A percentile compares a stretch with the other conserved stretches of the same genome.
phyloP scores from a whole-genome alignment of 2,797 vertebrate species.

The Eutrigla gurnardus region DNA sequence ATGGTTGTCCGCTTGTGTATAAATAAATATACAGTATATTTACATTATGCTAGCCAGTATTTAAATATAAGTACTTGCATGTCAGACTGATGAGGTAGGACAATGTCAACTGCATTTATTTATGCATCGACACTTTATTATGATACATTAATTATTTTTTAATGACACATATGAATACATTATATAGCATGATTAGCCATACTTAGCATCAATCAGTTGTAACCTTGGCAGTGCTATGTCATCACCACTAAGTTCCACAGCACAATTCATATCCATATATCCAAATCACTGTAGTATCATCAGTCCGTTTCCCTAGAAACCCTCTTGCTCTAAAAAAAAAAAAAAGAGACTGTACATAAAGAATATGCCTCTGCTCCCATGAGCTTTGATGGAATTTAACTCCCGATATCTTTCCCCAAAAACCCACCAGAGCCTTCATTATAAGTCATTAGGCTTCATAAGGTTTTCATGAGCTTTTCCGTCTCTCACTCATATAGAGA shows the following conservation, averaged over 20 bases:
- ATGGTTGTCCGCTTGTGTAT: too few relatives aligned
- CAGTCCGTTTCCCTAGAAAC: constrained; percentile 20
- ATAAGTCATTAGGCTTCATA: constrained; percentile 74
- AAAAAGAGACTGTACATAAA: constrained; percentile 52
- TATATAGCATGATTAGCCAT: neutral
- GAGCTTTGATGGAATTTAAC: constrained; percentile 46
- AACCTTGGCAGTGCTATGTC: neutral
- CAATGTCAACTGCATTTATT: neutral
- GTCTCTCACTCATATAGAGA: constrained; percentile 1
- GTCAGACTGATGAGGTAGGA: neutral
- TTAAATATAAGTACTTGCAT: too few relatives aligned
- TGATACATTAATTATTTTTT: neutral
- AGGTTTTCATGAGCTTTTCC: constrained; percentile 69
- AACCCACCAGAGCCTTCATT: constrained; percentile 60
- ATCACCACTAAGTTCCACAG: neutral
- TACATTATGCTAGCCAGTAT: too few relatives aligned
- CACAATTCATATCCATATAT: neutral
- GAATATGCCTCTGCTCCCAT: constrained; percentile 45
- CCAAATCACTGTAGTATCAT: constrained; percentile 3
- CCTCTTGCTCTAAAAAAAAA: constrained; percentile 1
- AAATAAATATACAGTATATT: too few relatives aligned
- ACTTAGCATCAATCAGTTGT: neutral
- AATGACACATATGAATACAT: neutral
- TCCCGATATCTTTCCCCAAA: constrained; percentile 16
- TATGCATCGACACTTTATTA: neutral